Base-by-base conservation (phyloP, 2,113 vertebrate species). In the Oceanodroma tethys region DNA sequence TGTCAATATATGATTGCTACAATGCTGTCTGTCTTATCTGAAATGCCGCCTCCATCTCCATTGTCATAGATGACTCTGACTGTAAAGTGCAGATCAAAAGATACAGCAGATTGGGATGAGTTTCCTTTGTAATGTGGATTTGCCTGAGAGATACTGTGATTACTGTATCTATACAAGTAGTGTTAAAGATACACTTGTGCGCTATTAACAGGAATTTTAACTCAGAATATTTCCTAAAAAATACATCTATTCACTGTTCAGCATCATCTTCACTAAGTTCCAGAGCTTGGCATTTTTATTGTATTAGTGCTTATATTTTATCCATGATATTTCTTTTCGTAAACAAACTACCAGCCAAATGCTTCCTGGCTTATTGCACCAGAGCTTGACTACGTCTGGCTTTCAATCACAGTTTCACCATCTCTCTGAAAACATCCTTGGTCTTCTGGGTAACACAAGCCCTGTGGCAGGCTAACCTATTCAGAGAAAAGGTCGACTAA, bases 381-480 rank as follows among this genome's bases (percentile, higher is more conserved):
- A 92, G 66, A 73, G 59, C 86, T 74, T 75, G 56, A 55, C 74
- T 84, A 86, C 19, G 19, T 42, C 71, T 95, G 87, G 67, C 48
- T 86, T 93, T 91, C 89, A 87, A 78, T 58, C 66, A 82, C 55
- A 89, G 50, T 74, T 88, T 81, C 66, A 52, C 36, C 86, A 80
- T 79, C 27, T 80, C 82, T 90, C 74, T 66, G 72, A 95, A 95
- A 95, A 90, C 52, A 62, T 71, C 83, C 90, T 52, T 81, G 75
- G 87, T 88, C 70, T 95, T 94, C 86, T 84, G 95, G 75, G 84
- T 91, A 93, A 40, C 66, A 76, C 58, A 68, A 97, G 94, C 82
- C 93, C 88, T 95, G 85, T 96, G 93, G 94, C 86, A 94, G 87
- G 91, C 53, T 95, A 91, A 87, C 87, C 74, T 82, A 52, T 56